Base-by-base conservation (phyloP, 2,888 invertebrate species). In the Drosophila helvetica region DNA sequence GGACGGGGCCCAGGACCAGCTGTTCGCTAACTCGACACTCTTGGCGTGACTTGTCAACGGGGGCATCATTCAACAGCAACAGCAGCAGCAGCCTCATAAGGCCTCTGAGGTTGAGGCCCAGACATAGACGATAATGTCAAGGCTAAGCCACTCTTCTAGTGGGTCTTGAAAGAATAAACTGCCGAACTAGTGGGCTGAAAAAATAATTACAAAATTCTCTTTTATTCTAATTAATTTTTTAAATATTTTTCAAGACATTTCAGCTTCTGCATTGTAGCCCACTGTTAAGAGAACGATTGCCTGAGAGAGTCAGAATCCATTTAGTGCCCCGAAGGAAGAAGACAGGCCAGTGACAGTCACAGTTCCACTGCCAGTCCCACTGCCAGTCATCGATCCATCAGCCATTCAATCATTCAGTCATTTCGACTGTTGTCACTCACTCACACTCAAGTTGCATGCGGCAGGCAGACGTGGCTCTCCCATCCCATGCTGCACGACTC, bases 341-440 rank as follows among this genome's bases (percentile, higher is more conserved):
- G 48, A 17, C 47, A 42, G 33, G 47, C 18, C 25, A 42, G 15
- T 38, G 38, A 15, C 38, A 42, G 54, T 17, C 55, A 17, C 43
- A 53, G 71, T 46, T 2, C 27, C 66, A 68, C 25, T 73, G 3
- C 8, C 66, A 59, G 47, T 56, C 54, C 30, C 10, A 3, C 42
- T 25, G 25, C 25, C 25, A 50, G 58, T 33, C 57, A 66, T 65
- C 58, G 61, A 68, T 25, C 72, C 62, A 68, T 70, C 75, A 59
- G 71, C 27, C 76, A 73, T 71, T 79, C 75, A 80, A 75, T 86
- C 84, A 84, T 70, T 74, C 75, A 81, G 65, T 77, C 82, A 80
- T 73, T 80, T 77, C 69, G 74, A 79, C 74, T 79, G 66, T 85
- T 75, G 87, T 85, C 84, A 75, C 79, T 80, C 81, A 83, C 68